These are phyloP conservation scores for Caerostris extrusa DNA, from an alignment of 1,140 invertebrate genomes.

Conservation along the genomic window DNA sequence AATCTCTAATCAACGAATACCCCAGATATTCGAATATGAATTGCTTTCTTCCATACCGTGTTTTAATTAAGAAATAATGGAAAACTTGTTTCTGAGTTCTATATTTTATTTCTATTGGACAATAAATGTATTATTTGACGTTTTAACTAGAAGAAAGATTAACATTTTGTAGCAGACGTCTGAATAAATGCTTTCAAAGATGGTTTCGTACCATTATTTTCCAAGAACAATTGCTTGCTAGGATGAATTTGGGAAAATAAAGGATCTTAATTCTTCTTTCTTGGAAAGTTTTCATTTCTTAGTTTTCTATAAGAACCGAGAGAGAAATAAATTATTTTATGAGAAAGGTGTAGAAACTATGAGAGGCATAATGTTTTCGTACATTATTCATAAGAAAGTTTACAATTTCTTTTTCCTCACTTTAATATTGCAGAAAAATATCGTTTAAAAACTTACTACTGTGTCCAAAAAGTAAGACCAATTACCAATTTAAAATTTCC, in stretches of 20 bases:
- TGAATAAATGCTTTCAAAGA: not conserved
- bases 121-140: not conserved
- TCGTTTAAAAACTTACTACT: no score
- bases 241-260: not conserved
- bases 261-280: not conserved
- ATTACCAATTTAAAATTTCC: no score
- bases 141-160: not conserved
- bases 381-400: no score
- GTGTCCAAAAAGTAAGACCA: no score
- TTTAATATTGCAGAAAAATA: no score
- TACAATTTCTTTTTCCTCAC: no score
- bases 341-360: no score
- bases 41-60: not conserved
- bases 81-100: not conserved
- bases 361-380: no score
- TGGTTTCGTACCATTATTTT: not conserved
- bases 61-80: conserved; percentile 15
- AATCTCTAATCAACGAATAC: not conserved
- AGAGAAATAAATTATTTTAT: no score
- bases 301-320: no score
- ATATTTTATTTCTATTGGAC: not conserved
- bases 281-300: not conserved
- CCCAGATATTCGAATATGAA: not conserved
- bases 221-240: not conserved
- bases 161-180: not conserved